Evolutionary conservation across 2,797 vertebrate species (phyloP), one percentile per base, ranked within the genome.

Genomic region (Chelon labrosus): DNA sequence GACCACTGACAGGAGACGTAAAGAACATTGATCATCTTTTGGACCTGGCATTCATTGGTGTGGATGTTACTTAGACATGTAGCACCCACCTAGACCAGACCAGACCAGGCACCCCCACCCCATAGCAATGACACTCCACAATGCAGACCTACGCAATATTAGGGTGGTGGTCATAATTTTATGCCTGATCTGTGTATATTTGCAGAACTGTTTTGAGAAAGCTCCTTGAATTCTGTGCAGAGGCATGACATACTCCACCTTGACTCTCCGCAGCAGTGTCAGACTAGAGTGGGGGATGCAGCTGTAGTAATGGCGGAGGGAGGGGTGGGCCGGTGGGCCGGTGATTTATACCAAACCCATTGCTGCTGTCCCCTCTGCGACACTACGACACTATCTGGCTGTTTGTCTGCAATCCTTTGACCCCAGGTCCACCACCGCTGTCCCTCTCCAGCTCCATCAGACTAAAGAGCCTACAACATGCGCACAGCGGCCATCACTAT

Each of bases 361-460:
- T 44, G 52, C 66, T 35, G 62, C 61, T 56, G 54, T 77, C 74
- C 61, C 54, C 42, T 77, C 50, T 70, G 65, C 77, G 59, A 68
- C 27, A 73, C 55, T 81, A 58, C 80, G 71, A 85, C 85, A 74
- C 65, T 74, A 77, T 87, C 73, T 75, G 27, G 58, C 55, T 62
- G 49, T 76, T 70, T 49, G 70, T 76, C 77, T 27, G 67, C 10
- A 25, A 66, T 50, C 69, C 70, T 81, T 66, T 85, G 84, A 91
- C 82, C 84, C 58, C 37, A 1, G 47, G 50, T 47, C 68, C 44
- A 60, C 42, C 22, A 35, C 70, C 19, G 35, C 68, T 16, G 37
- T 44, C 55, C 80, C 65, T 31, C 64, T 65, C 42, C 55, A 20
- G 65, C 74, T 72, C 75, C 35, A 50, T 80, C 71, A 75, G 75